phyloP scores from a whole-genome alignment of 2,888 invertebrate species.

The Ischnus inquisitorius region DNA sequence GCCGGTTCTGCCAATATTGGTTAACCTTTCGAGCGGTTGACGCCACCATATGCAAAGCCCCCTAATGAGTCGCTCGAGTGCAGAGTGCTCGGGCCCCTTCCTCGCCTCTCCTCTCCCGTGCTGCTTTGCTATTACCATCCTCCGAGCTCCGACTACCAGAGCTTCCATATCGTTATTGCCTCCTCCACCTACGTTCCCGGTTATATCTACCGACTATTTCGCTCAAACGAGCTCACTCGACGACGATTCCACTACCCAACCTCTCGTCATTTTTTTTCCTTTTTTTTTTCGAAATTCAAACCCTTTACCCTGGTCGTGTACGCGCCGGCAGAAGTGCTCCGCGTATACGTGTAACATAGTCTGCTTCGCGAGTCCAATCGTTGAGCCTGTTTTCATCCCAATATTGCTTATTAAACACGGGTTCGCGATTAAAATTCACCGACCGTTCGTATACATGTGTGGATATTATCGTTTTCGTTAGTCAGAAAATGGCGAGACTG shows the following conservation, averaged over 20 bases:
- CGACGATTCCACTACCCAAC: slow-evolving; percentile 43
- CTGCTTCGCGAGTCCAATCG: slow-evolving; percentile 16
- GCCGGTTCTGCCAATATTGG: slow-evolving; percentile 85
- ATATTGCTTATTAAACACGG: slow-evolving; percentile 57
- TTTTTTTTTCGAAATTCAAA: slow-evolving; percentile 52
- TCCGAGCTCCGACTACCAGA: slow-evolving; percentile 45
- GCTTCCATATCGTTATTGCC: slow-evolving; percentile 72
- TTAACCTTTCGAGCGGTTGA: slow-evolving; percentile 85
- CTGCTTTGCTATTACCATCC: slow-evolving; percentile 56
- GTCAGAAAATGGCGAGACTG: slow-evolving; percentile 3
- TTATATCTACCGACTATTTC: slow-evolving; percentile 60
- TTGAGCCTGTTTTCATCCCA: slow-evolving; percentile 37
- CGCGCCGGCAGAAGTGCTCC: slow-evolving; percentile 15
- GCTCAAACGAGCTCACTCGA: slow-evolving; percentile 41
- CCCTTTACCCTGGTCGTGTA: slow-evolving; percentile 11
- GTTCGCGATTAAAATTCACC: slow-evolving; percentile 54
- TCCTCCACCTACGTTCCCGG: slow-evolving; percentile 55
- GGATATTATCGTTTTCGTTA: not conserved
- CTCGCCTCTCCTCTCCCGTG: slow-evolving; percentile 63
- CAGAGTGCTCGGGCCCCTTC: slow-evolving; percentile 73
- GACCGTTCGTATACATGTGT: slow-evolving; percentile 36
- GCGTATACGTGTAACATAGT: not conserved
- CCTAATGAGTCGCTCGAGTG: slow-evolving; percentile 84
- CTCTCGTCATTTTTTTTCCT: slow-evolving; percentile 37
- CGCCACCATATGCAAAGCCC: slow-evolving; percentile 84